phyloP scores from a whole-genome alignment of 2,113 vertebrate genomes.

The Oreocharis arfaki region DNA sequence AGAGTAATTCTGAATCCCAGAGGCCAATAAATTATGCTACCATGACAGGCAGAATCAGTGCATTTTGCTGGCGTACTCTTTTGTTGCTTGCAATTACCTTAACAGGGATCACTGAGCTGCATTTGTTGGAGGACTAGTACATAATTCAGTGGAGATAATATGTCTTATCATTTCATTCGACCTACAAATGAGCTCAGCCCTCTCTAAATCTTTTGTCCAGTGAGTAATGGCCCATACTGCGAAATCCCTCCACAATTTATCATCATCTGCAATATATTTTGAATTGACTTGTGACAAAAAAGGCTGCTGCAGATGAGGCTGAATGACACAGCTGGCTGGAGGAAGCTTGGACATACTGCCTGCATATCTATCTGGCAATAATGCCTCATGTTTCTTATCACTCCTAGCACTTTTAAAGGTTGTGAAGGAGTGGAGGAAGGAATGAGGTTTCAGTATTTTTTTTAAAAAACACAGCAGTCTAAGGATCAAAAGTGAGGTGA shows the following conservation, averaged over 20 bases:
- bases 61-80: not conserved
- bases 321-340: not conserved
- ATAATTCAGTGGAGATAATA: slow-evolving; percentile 8
- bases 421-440: not conserved
- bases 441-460: not conserved
- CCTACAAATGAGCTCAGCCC: not conserved
- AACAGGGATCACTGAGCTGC: not conserved
- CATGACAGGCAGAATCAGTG: not conserved
- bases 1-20: slow-evolving; percentile 27
- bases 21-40: slow-evolving; percentile 4
- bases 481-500: not conserved
- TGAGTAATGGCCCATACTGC: not conserved
- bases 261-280: not conserved
- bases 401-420: not conserved
- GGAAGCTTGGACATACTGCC: not conserved
- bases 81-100: slow-evolving; percentile 23
- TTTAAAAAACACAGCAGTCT: not conserved
- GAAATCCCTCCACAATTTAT: not conserved
- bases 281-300: not conserved
- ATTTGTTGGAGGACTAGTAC: not conserved
- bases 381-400: not conserved
- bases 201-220: slow-evolving; percentile 29
- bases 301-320: not conserved
- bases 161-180: not conserved
- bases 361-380: not conserved